phyloP scores from a whole-genome alignment of 2,888 invertebrate species.

The Drosophila crucigera region DNA sequence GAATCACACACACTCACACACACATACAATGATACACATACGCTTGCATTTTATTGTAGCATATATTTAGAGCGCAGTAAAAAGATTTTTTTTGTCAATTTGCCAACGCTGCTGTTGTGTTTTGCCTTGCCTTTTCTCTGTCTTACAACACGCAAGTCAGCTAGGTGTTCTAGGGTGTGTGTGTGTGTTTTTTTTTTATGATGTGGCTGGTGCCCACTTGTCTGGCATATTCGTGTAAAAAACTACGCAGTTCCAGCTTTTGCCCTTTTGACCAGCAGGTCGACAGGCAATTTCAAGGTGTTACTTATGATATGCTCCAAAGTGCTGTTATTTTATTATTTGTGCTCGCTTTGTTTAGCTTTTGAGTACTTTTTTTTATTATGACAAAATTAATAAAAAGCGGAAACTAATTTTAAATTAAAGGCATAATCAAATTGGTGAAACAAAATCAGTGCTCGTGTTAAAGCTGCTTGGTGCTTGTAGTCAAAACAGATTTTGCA shows the following conservation, averaged over 20 bases:
- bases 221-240: constrained; percentile 55
- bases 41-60: constrained; percentile 43
- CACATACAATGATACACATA: constrained; percentile 1
- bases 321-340: not conserved
- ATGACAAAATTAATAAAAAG: not conserved
- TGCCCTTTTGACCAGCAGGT: constrained; percentile 15
- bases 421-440: not conserved
- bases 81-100: constrained; percentile 51
- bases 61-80: constrained; percentile 40
- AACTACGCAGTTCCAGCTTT: constrained; percentile 59
- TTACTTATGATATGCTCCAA: not conserved
- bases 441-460: not conserved
- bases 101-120: constrained; percentile 47
- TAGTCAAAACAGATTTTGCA: not conserved
- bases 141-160: constrained; percentile 33
- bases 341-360: not conserved
- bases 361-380: not conserved
- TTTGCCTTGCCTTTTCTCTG: constrained; percentile 11
- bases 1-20: not conserved
- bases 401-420: not conserved
- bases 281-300: constrained; percentile 11
- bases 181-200: constrained; percentile 24
- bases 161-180: constrained; percentile 15
- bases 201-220: constrained; percentile 66
- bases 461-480: not conserved